Evolutionary conservation across 2,888 invertebrate genomes (phyloP), one percentile per base, ranked within the genome.

Genomic region (Cataglyphis rosenhaueri): DNA sequence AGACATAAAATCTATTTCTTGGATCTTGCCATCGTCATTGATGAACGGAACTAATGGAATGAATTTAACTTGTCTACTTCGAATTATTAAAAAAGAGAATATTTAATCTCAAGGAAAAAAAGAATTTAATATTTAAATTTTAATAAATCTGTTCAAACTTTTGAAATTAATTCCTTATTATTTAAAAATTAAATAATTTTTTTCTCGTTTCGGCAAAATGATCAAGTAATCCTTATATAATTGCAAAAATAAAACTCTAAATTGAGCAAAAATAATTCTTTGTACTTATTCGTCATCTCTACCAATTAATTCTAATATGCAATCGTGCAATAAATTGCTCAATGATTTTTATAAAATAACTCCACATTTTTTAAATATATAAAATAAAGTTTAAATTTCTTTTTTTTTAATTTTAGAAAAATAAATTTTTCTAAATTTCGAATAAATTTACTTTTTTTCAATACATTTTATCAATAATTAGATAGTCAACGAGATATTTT

Each of bases 11-110:
- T 32, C 18, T 35, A 32, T 12, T 18, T 44, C 41, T 15, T 41
- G 25, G n/a, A 41, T 68, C 29, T 75, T 35, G 52, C n/a, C 66
- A 55, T 66, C 66, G 66, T 76, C 76, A 41, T 38, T 38, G 41
- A 59, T 59, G 35, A 12, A 12, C 18, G 35, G 25, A 35, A 35
- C 44, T 79, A 59, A 70, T 70, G 21, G 38, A 44, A 68, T 68
- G 29, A 25, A n/a, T 64, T 52, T 18, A 18, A 44, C 3, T 10
- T 29, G 12, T 25, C n/a, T 29, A 25, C 0, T 52, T 76, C 25
- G 12, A 52, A 65, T 65, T 48, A 52, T 52, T 12, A 12, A 12
- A 38, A 48, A n/a, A 9, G 4, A n/a, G 8, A 41, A 29, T 25
- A 3, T 55, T 76, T 55, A 18, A 21, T 8, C 15, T 41, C 10